Evolutionary conservation across 92 coral and sea anemone genomes (phyloP).

Genomic region (Phymanthus crucifer): DNA sequence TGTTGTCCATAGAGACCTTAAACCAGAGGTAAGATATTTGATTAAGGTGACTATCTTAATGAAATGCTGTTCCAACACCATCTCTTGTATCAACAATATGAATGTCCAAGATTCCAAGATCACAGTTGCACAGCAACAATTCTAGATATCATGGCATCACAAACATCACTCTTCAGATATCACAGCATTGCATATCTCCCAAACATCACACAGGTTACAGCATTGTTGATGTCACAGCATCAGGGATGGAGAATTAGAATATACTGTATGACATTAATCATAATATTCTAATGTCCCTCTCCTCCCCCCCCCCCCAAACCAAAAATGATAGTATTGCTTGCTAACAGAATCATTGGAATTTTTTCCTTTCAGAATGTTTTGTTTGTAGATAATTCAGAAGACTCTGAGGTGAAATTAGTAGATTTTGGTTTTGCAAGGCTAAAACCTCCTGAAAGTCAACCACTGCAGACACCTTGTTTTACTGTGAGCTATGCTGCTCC

Average conservation of each 20-base stretch:
- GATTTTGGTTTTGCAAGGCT: slow-evolving; percentile 98
- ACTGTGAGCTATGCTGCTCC: slow-evolving; percentile 95
- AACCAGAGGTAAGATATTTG: slow-evolving; percentile 82
- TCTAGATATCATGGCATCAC: no score
- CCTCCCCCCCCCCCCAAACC: neutral
- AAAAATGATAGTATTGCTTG: no score
- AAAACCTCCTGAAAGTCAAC: slow-evolving; percentile 86
- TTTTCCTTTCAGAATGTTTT: slow-evolving; percentile 78
- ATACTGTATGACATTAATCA: neutral
- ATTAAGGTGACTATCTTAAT: no score
- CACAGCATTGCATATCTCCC: no score
- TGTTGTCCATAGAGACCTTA: slow-evolving; percentile 95
- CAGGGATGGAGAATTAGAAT: no score
- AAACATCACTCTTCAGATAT: no score
- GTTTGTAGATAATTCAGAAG: slow-evolving; percentile 85
- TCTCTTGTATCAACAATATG: neutral
- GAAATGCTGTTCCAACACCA: neutral
- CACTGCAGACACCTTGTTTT: slow-evolving; percentile 93
- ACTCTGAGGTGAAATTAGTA: slow-evolving; percentile 89
- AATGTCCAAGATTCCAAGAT: neutral
- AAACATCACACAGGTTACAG: no score
- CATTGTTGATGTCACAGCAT: no score
- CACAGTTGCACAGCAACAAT: no score
- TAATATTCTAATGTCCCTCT: neutral
- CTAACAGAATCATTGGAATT: neutral